Percentiles rank a stretch among this genome's conserved stretches.
Conservation (phyloP, 2,113 vertebrate genomes). For the Notechis scutatus region DNA sequence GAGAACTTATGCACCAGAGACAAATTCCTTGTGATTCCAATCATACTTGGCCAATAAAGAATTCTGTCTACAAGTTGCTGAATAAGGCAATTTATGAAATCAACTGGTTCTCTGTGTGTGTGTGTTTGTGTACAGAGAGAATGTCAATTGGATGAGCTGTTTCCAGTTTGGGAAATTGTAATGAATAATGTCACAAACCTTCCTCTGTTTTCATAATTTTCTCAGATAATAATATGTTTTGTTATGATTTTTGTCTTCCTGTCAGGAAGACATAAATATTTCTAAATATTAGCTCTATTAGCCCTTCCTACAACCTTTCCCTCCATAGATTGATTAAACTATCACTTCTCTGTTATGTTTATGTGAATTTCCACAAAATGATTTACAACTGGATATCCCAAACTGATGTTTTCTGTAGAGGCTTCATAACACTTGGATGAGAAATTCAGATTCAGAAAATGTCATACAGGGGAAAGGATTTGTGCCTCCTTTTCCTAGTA, state of each 20-base stretch:
- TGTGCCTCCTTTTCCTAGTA: neutral
- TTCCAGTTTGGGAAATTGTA: neutral
- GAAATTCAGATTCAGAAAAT: neutral
- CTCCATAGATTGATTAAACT: neutral
- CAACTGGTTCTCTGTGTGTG: neutral
- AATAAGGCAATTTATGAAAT: neutral
- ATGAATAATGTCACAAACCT: neutral
- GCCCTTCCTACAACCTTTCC: neutral
- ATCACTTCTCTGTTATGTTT: neutral
- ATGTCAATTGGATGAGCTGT: neutral
- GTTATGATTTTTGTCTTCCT: neutral
- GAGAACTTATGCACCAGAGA: neutral
- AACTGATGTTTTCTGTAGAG: neutral
- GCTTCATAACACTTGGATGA: neutral
- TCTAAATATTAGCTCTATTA: neutral
- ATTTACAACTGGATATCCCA: neutral
- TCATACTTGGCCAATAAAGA: neutral
- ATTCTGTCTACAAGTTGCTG: neutral
- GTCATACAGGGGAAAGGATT: neutral
- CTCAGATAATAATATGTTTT: neutral
- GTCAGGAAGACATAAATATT: neutral
- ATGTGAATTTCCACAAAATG: neutral
- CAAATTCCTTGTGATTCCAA: neutral
- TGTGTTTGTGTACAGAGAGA: neutral
- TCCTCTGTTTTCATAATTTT: neutral